Percentiles rank a stretch among this genome's conserved stretches.
Evolutionary conservation across 2,888 invertebrate species (phyloP).

Genomic region (Trachelus iudaicus): DNA sequence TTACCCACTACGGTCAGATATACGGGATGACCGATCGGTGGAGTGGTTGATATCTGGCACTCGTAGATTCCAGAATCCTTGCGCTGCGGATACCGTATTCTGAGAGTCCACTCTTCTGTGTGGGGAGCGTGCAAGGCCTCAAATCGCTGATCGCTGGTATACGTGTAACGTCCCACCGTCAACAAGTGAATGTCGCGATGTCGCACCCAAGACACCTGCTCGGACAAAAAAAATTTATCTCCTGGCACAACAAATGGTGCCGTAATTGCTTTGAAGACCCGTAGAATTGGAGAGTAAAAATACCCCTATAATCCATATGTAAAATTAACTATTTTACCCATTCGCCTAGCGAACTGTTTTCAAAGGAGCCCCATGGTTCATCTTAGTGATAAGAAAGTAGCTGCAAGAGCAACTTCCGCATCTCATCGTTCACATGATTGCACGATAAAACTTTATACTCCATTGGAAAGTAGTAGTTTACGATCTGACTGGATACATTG

Average conservation of each 20-base stretch:
- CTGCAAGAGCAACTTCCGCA: neutral
- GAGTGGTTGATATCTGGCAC: constrained; percentile 89
- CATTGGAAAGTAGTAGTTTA: constrained; percentile 28
- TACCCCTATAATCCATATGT: neutral
- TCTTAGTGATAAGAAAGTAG: neutral
- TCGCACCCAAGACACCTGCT: constrained; percentile 78
- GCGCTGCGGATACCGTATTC: constrained; percentile 77
- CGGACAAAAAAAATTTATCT: neutral
- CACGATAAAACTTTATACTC: constrained; percentile 45
- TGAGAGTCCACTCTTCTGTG: constrained; percentile 85
- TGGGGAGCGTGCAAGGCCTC: constrained; percentile 86
- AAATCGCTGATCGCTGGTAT: constrained; percentile 84
- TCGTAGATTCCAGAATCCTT: constrained; percentile 84
- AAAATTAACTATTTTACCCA: neutral
- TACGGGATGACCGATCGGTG: constrained; percentile 83
- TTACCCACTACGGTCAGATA: constrained; percentile 85
- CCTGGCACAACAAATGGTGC: neutral
- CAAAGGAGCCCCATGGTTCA: too few species aligned
- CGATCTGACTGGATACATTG: constrained; percentile 35
- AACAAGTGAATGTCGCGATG: constrained; percentile 79
- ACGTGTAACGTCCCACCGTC: constrained; percentile 78
- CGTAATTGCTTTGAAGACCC: neutral
- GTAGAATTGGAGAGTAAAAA: neutral
- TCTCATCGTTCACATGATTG: constrained; percentile 45
- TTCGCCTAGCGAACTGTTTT: too few species aligned